Conservation (phyloP, 2,797 vertebrate species). For the Steatocranus sp. region DNA sequence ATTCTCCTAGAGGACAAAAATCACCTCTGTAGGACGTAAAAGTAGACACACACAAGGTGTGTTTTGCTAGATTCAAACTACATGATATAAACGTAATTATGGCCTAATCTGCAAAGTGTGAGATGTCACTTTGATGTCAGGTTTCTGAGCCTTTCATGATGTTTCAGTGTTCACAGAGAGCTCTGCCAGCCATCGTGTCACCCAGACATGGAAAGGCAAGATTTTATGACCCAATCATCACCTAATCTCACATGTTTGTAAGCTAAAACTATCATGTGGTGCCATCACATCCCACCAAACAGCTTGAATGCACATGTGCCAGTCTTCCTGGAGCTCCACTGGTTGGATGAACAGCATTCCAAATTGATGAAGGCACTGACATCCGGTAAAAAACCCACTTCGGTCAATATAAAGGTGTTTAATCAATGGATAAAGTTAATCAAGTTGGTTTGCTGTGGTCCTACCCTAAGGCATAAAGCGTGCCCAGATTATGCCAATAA, state of each 20-base stretch:
- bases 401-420: neutral
- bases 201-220: neutral
- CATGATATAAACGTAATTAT: neutral
- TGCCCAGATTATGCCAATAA: neutral
- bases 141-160: rapidly evolving
- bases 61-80: neutral
- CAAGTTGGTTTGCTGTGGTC: neutral
- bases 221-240: neutral
- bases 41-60: neutral
- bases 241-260: neutral
- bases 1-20: rapidly evolving
- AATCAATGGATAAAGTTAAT: neutral
- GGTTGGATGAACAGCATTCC: too few relatives aligned
- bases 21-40: neutral
- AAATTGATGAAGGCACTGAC: too few relatives aligned
- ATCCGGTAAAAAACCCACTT: too few relatives aligned
- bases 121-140: neutral
- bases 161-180: neutral
- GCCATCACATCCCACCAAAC: neutral
- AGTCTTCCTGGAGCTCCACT: too few relatives aligned
- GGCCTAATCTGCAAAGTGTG: neutral
- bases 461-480: rapidly evolving
- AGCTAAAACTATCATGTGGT: neutral
- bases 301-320: neutral
- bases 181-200: neutral